A percentile compares a stretch with the other conserved stretches of the same genome.
Conservation (phyloP, 2,113 vertebrate genomes). For the Pelusios castaneus region DNA sequence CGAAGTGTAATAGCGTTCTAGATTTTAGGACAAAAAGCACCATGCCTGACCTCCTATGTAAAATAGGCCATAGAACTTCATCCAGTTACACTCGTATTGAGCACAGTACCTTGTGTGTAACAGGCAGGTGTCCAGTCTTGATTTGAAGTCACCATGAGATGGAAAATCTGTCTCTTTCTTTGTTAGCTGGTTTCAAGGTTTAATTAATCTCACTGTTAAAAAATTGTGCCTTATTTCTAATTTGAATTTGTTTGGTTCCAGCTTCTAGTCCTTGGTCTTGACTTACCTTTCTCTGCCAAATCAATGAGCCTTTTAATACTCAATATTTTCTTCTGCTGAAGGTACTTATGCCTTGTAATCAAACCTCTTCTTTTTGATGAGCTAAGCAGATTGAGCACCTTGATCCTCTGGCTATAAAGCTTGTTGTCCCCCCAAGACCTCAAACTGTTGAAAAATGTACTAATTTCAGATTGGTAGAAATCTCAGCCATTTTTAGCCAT, state of each 20-base stretch:
- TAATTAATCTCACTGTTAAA: not conserved
- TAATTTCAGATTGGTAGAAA: not conserved
- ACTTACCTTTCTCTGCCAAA: not conserved
- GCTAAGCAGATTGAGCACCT: not conserved
- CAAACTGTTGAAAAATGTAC: not conserved
- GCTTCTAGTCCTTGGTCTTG: not conserved
- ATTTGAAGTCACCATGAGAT: not conserved
- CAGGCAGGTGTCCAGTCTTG: not conserved
- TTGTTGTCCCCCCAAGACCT: not conserved
- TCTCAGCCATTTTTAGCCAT: not conserved
- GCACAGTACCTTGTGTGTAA: not conserved
- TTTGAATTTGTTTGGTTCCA: not conserved
- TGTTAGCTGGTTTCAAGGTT: not conserved
- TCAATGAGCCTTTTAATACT: not conserved
- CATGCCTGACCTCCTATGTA: not conserved
- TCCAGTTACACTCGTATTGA: not conserved
- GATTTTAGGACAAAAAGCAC: not conserved
- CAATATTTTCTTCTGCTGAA: constrained; percentile 10
- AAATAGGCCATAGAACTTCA: not conserved
- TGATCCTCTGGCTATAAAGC: not conserved
- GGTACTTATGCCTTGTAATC: not conserved
- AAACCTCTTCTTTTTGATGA: not conserved
- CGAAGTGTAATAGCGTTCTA: no score
- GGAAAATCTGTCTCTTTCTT: not conserved
- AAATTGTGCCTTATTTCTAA: not conserved